Evolutionary conservation across 1,140 invertebrate species (phyloP).

Genomic region (Aricia agestis): DNA sequence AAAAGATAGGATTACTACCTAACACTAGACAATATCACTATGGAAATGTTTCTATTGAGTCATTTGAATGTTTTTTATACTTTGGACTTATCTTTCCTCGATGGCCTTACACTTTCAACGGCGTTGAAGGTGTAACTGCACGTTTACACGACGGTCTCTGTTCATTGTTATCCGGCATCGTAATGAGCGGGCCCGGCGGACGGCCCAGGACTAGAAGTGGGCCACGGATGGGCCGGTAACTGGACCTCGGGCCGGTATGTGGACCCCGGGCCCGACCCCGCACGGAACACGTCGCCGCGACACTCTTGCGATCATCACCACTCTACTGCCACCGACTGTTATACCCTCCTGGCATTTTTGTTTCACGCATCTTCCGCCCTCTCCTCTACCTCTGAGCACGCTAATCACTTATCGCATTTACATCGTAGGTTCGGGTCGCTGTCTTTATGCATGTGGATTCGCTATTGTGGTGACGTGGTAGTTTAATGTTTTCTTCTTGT

Average conservation of each 20-base stretch:
- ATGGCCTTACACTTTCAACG: constrained; percentile 3
- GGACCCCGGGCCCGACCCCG: constrained; percentile 52
- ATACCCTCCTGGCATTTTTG: constrained; percentile 63
- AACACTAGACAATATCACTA: neutral
- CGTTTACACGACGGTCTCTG: constrained; percentile 1
- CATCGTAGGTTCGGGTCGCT: constrained; percentile 32
- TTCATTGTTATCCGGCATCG: neutral
- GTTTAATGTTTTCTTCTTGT: constrained; percentile 18
- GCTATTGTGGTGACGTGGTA: constrained; percentile 18
- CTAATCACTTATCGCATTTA: constrained; percentile 35
- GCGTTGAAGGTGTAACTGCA: constrained; percentile 6
- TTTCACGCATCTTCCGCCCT: constrained; percentile 67
- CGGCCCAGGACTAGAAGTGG: neutral
- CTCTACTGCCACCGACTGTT: constrained; percentile 69
- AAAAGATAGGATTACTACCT: constrained; percentile 8
- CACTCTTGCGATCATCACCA: constrained; percentile 62
- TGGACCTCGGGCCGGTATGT: neutral
- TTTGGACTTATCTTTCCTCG: constrained; percentile 12
- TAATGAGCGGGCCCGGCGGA: neutral
- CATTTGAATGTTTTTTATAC: constrained; percentile 17
- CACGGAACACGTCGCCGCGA: constrained; percentile 66
- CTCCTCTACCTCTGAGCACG: constrained; percentile 64
- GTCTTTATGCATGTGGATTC: constrained; percentile 28
- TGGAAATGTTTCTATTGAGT: neutral
- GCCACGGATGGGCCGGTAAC: neutral